These are phyloP conservation scores for Pelagia noctiluca DNA, from an alignment of 30 jellyfish, hydroid and myxozoan species.

Conservation along the genomic window DNA sequence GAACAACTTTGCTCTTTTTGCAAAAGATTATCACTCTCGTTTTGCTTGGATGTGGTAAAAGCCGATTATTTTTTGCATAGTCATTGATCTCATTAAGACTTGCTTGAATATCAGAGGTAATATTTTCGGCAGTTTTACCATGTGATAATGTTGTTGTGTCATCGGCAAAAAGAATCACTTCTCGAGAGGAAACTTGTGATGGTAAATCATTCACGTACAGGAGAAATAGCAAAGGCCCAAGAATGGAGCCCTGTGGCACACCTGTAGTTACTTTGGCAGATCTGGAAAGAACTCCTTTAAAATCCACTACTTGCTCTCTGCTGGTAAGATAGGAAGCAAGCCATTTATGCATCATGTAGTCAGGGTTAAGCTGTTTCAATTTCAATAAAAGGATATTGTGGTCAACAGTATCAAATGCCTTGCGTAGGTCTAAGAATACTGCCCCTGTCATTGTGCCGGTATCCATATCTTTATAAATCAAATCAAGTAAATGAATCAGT, in stretches of 20 bases:
- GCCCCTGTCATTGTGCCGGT: slow-evolving; percentile 4
- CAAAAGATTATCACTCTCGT: no score
- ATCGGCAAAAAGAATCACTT: slow-evolving; percentile 10
- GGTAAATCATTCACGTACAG: slow-evolving; percentile 15
- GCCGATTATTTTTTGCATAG: no score
- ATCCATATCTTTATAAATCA: slow-evolving; percentile 46
- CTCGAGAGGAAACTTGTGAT: neutral
- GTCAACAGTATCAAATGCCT: slow-evolving; percentile 62
- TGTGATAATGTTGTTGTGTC: slow-evolving; percentile 28
- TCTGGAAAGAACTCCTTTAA: slow-evolving; percentile 49
- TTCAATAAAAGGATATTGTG: slow-evolving; percentile 30
- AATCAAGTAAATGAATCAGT: neutral
- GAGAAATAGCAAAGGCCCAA: slow-evolving; percentile 40
- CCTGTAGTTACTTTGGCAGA: slow-evolving; percentile 21
- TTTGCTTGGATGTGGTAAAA: no score
- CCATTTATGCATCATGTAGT: slow-evolving; percentile 14
- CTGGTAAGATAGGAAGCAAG: slow-evolving; percentile 21
- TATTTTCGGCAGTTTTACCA: no score
- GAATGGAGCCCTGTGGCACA: slow-evolving; percentile 62
- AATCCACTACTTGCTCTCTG: slow-evolving; percentile 40
- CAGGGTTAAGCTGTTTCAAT: slow-evolving; percentile 27
- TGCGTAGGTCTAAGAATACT: slow-evolving; percentile 43
- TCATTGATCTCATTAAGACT: no score
- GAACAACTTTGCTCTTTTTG: no score
- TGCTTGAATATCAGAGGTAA: no score